phyloP scores from a whole-genome alignment of 1,140 invertebrate species.

The Uloborus diversus region DNA sequence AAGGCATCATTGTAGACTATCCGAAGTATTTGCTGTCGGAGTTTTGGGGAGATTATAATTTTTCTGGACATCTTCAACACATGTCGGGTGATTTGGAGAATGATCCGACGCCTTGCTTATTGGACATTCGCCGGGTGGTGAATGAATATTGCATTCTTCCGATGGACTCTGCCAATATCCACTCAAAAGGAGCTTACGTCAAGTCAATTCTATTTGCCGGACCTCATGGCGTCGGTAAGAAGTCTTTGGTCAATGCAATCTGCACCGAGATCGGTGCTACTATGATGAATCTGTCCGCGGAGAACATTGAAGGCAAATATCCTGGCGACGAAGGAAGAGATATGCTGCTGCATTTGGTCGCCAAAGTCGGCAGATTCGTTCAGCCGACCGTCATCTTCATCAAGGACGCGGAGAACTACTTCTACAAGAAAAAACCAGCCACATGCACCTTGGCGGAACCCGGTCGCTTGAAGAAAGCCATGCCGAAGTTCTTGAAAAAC shows the following conservation, averaged over 20 bases:
- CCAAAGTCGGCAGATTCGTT: slow-evolving; percentile 71
- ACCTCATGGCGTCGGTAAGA: slow-evolving; percentile 85
- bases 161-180: slow-evolving; percentile 63
- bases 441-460: slow-evolving; percentile 75
- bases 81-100: slow-evolving; percentile 34
- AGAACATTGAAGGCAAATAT: slow-evolving; percentile 86
- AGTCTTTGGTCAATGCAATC: slow-evolving; percentile 84
- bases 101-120: slow-evolving; percentile 74
- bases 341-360: slow-evolving; percentile 85
- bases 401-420: slow-evolving; percentile 90
- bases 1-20: slow-evolving; percentile 74
- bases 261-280: slow-evolving; percentile 89
- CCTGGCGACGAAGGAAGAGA: slow-evolving; percentile 92
- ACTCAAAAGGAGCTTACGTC: slow-evolving; percentile 71
- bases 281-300: slow-evolving; percentile 88
- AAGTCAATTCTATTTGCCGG: slow-evolving; percentile 86
- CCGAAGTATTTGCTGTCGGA: slow-evolving; percentile 7
- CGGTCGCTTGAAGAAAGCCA: slow-evolving; percentile 91
- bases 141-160: slow-evolving; percentile 91
- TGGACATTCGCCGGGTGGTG: slow-evolving; percentile 86
- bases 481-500: slow-evolving; percentile 88
- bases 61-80: neutral
- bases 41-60: slow-evolving; percentile 27
- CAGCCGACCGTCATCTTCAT: slow-evolving; percentile 93
- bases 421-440: slow-evolving; percentile 80